Evolutionary conservation across 2,888 invertebrate species (phyloP), one percentile per base, ranked within the genome.

Genomic region (Drosophila robusta): DNA sequence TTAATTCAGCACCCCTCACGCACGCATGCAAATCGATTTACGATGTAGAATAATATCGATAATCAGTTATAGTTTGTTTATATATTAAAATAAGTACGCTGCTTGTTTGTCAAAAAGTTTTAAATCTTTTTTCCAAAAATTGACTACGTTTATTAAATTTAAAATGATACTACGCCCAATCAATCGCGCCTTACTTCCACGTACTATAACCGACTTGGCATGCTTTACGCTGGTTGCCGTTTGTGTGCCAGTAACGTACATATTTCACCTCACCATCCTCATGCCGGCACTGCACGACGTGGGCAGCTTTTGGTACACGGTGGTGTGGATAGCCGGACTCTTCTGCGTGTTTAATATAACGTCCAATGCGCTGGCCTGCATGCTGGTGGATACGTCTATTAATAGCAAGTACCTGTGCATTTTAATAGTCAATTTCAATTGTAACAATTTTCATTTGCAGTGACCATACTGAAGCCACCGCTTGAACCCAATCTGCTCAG

Each of bases 341-440:
- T 97, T 96, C 90, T 91, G 98, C 0, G 92, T 97, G 81, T 91
- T 95, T 42, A 98, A 98, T 90, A 93, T 97, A 29, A 93, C 96
- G 50, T 95, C 96, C 0, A 98, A 97, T 90, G 94, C 96, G 89
- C 93, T 96, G 46, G 96, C 95, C 80, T 94, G 96, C 34, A 94
- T 97, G 89, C 92, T 96, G 52, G 95, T 95, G 56, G 96, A 98
- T 81, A 96, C 96, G 12, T 96, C 96, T 78, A 96, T 95, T 81
- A 93, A 93, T 89, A 94, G 94, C 90, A 89, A 93, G 79, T 75
- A 41, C 8, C 11, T 14, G 3, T 14, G 3, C 11, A 32, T n/a
- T 22, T 0, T 3, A 5, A 4, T 3, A 11, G 0, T n/a, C 32
- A 11, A 18, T 46, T 14, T 2, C 5, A 14, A 32, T 14, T 7